phyloP scores from a whole-genome alignment of 2,888 invertebrate species.

The Coremacera marginata region DNA sequence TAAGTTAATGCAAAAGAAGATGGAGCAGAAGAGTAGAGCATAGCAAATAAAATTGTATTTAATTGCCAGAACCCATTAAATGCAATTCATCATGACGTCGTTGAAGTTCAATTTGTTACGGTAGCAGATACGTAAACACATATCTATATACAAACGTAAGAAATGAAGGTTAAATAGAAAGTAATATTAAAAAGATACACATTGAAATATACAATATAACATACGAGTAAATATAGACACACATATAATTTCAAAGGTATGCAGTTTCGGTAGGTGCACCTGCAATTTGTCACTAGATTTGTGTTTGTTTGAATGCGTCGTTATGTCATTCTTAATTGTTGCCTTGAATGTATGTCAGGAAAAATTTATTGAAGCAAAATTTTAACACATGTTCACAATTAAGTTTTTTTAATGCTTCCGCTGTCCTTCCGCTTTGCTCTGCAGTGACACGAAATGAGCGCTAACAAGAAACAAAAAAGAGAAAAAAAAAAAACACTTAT shows the following conservation, averaged over 20 bases:
- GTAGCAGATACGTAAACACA: background rate
- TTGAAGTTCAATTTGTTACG: conserved; percentile 37
- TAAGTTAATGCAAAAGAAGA: too few relatives aligned
- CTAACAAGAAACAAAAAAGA: background rate
- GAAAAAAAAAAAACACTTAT: background rate
- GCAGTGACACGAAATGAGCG: background rate
- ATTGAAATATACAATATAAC: background rate
- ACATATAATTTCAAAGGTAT: background rate
- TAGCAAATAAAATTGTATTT: conserved; percentile 34
- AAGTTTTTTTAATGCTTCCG: conserved; percentile 9
- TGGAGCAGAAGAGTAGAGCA: background rate
- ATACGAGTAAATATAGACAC: too few relatives aligned
- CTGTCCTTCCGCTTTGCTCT: background rate
- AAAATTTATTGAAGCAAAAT: conserved; percentile 21
- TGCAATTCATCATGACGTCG: conserved; percentile 38
- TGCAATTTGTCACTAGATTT: background rate
- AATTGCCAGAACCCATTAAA: conserved; percentile 38
- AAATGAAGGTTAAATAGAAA: background rate
- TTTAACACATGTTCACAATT: conserved; percentile 32
- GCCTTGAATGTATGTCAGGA: too few relatives aligned
- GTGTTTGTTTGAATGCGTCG: background rate
- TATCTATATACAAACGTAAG: background rate
- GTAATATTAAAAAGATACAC: background rate
- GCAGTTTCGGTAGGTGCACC: background rate
- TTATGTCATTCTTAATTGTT: background rate